Evolutionary conservation across 1,140 invertebrate species (phyloP).

Genomic region (Drosophila simulans): DNA sequence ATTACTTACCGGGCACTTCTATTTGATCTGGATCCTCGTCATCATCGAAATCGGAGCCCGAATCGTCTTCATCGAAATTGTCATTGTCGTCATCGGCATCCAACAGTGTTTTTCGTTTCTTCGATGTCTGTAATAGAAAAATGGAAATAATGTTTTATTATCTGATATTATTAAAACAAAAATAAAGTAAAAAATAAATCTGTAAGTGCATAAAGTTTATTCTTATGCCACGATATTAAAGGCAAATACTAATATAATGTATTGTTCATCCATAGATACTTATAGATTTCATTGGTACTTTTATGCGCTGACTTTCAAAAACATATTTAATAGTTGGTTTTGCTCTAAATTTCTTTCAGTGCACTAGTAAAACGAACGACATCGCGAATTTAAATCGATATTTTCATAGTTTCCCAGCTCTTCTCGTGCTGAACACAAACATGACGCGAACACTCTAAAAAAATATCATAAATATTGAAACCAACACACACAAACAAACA

Average conservation of each 20-base stretch:
- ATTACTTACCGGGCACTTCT: constrained; percentile 91
- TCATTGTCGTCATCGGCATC: constrained; percentile 71
- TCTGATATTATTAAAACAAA: background rate
- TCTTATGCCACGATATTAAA: too few relatives aligned
- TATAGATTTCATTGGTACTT: too few relatives aligned
- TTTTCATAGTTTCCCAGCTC: constrained; percentile 20
- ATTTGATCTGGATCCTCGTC: constrained; percentile 96
- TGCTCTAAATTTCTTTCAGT: constrained; percentile 10
- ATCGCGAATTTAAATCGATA: constrained; percentile 42
- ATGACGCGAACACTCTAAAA: constrained; percentile 2
- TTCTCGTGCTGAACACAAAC: constrained; percentile 5
- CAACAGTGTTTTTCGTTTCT: constrained; percentile 69
- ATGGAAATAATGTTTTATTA: background rate
- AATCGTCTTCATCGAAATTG: constrained; percentile 87
- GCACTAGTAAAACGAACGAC: background rate
- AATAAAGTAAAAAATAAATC: too few relatives aligned
- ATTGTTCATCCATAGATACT: too few relatives aligned
- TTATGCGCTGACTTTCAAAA: background rate
- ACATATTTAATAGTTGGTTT: background rate
- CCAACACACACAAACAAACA: background rate
- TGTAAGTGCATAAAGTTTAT: too few relatives aligned
- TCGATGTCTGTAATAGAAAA: constrained; percentile 62
- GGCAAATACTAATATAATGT: too few relatives aligned
- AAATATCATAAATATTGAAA: background rate
- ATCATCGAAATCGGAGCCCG: constrained; percentile 93